Evolutionary conservation across 2,797 vertebrate genomes (phyloP).

Genomic region (Ctenopoma multispine): DNA sequence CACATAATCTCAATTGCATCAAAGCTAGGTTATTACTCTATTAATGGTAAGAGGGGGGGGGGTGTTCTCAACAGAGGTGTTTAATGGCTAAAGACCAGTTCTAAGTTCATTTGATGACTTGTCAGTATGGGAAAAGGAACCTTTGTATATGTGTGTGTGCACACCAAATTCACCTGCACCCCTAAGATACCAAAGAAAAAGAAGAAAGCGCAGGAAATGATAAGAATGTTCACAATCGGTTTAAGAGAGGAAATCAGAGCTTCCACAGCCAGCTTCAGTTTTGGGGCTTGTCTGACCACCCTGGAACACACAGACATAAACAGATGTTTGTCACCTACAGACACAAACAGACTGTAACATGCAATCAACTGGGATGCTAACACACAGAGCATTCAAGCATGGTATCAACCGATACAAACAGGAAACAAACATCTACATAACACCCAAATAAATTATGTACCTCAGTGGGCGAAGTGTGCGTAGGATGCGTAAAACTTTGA

Average conservation of each 20-base stretch:
- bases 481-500: conserved; percentile 89
- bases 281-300: conserved; percentile 90
- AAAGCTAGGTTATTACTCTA: background rate
- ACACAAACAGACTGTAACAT: background rate
- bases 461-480: conserved; percentile 89
- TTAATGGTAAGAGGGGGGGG: background rate
- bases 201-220: conserved; percentile 92
- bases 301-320: conserved; percentile 72
- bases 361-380: background rate
- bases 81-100: background rate
- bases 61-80: background rate
- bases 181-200: conserved; percentile 92
- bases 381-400: background rate
- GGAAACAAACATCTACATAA: background rate
- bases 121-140: background rate
- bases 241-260: conserved; percentile 90
- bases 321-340: background rate
- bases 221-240: conserved; percentile 91
- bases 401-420: background rate
- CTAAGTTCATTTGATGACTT: background rate
- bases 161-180: conserved; percentile 85
- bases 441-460: conserved; percentile 63
- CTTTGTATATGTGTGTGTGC: background rate
- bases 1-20: background rate
- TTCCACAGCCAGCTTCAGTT: conserved; percentile 92